Percentiles rank a stretch among this genome's conserved stretches.
Evolutionary conservation across 2,797 vertebrate genomes (phyloP).

Genomic region (Myioborus miniatus): DNA sequence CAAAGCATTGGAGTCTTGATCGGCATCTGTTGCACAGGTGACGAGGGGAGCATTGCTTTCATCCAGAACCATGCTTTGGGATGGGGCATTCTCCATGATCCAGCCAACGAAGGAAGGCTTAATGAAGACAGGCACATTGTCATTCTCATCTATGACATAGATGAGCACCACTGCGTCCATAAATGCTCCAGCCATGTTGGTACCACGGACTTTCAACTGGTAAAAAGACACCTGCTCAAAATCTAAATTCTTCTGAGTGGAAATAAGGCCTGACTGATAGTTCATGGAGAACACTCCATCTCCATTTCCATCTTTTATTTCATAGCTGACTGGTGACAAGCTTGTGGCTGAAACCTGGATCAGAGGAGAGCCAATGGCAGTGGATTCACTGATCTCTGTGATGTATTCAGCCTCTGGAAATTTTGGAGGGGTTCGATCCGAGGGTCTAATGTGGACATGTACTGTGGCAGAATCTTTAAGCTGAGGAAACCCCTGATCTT

Average conservation of each 20-base stretch:
- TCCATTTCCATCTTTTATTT: slow-evolving; percentile 86
- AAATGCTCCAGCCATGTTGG: slow-evolving; percentile 82
- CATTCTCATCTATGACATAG: slow-evolving; percentile 93
- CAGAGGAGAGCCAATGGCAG: slow-evolving; percentile 80
- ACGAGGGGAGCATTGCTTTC: slow-evolving; percentile 87
- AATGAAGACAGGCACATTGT: slow-evolving; percentile 86
- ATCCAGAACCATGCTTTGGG: slow-evolving; percentile 88
- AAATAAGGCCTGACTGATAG: slow-evolving; percentile 87
- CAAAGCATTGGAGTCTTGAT: slow-evolving; percentile 87
- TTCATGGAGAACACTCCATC: slow-evolving; percentile 87
- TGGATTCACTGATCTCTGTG: slow-evolving; percentile 88
- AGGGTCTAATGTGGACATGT: slow-evolving; percentile 80
- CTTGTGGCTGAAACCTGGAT: slow-evolving; percentile 83
- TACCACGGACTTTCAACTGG: slow-evolving; percentile 84
- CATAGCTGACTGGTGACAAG: slow-evolving; percentile 85
- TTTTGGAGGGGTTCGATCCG: slow-evolving; percentile 85
- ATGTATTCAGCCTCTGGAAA: slow-evolving; percentile 88
- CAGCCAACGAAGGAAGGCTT: slow-evolving; percentile 82
- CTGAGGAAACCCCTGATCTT: slow-evolving; percentile 88
- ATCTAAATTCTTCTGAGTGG: slow-evolving; percentile 82
- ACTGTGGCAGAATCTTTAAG: slow-evolving; percentile 85
- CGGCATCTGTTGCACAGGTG: slow-evolving; percentile 85
- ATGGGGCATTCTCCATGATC: slow-evolving; percentile 85
- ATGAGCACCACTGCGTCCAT: slow-evolving; percentile 79
- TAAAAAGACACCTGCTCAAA: slow-evolving; percentile 87